Conservation (phyloP, 92 coral and sea anemone species). For the Bergia puertoricense region DNA sequence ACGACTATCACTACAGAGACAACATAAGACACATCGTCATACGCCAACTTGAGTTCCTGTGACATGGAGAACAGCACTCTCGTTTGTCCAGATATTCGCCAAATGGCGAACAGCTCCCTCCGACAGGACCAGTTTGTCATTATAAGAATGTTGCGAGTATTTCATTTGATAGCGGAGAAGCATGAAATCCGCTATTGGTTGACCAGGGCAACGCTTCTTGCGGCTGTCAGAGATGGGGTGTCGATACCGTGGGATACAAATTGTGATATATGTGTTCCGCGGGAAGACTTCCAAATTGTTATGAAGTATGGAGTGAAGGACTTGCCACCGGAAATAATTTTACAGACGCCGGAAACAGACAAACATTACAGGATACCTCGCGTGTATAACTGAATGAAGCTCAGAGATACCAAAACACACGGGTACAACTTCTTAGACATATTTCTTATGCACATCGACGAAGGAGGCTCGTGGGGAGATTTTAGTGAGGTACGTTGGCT, state of each 20-base stretch:
- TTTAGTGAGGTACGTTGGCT: conserved; percentile 15
- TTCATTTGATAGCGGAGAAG: conserved; percentile 21
- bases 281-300: background rate
- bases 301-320: background rate
- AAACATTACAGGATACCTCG: conserved; percentile 1
- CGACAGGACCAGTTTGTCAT: conserved; percentile 9
- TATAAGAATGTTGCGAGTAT: conserved; percentile 12
- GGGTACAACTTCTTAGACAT: conserved; percentile 8
- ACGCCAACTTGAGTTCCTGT: conserved; percentile 19
- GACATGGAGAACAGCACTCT: conserved; percentile 5
- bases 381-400: conserved; percentile 19
- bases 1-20: background rate
- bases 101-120: background rate
- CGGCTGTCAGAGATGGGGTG: conserved; percentile 17
- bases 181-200: conserved; percentile 20
- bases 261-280: conserved; percentile 17
- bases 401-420: background rate
- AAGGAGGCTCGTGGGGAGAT: conserved; percentile 19
- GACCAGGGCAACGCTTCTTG: conserved; percentile 2
- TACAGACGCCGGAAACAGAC: conserved; percentile 5
- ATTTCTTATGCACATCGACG: background rate
- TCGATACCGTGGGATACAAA: conserved; percentile 12
- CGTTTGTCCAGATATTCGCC: conserved; percentile 21
- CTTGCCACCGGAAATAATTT: background rate
- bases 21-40: background rate